A percentile compares a stretch with the other conserved stretches of the same genome.
phyloP scores from a whole-genome alignment of 2,888 invertebrate genomes.

The Lypha dubia region DNA sequence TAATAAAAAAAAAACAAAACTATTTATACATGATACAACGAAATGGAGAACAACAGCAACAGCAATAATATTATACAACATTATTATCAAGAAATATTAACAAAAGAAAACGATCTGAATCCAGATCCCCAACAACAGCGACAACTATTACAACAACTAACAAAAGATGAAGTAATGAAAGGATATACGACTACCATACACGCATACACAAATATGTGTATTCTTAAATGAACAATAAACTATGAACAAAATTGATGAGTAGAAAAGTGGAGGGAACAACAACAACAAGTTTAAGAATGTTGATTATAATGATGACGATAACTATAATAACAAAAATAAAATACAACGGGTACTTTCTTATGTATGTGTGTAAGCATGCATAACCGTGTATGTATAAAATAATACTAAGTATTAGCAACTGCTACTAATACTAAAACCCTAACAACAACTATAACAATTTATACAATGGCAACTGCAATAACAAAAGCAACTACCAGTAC shows the following conservation, averaged over 20 bases:
- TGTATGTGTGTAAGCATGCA: neutral
- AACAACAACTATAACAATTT: conserved; percentile 32
- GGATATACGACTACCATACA: conserved; percentile 47
- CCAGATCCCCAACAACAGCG: conserved; percentile 30
- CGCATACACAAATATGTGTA: neutral
- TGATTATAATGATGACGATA: conserved; percentile 72
- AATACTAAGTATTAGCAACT: conserved; percentile 29
- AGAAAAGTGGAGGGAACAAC: conserved; percentile 23
- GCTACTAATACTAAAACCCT: conserved; percentile 47
- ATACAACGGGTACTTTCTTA: neutral
- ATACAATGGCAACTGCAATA: conserved; percentile 31
- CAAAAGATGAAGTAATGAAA: conserved; percentile 63
- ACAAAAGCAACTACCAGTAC: conserved; percentile 56
- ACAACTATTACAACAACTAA: conserved; percentile 48
- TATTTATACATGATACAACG: conserved; percentile 23
- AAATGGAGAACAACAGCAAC: conserved; percentile 26
- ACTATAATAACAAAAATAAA: conserved; percentile 61
- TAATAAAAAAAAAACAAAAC: conserved; percentile 66
- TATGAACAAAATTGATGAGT: conserved; percentile 32
- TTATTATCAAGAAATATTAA: conserved; percentile 69
- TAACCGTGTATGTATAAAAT: conserved; percentile 3
- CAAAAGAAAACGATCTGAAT: conserved; percentile 65
- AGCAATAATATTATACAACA: conserved; percentile 54
- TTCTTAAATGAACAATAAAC: conserved; percentile 54
- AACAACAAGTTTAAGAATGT: conserved; percentile 65